phyloP scores from a whole-genome alignment of 2,113 vertebrate genomes.

The Arvicanthis niloticus region DNA sequence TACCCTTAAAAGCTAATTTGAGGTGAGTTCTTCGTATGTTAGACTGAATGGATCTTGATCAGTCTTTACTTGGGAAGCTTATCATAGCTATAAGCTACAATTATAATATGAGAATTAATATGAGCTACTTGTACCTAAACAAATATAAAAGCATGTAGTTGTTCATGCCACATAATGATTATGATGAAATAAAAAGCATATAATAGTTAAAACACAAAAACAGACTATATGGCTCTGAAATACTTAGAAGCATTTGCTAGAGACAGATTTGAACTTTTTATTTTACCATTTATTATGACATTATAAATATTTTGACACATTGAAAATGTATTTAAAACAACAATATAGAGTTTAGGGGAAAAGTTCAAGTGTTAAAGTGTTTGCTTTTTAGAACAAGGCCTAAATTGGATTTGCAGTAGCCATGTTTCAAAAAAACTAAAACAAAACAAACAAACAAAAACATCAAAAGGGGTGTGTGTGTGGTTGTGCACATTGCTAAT shows the following conservation, averaged over 20 bases:
- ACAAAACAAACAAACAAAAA: no score
- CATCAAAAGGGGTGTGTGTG: rapidly evolving
- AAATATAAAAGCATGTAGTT: neutral
- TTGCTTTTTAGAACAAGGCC: neutral
- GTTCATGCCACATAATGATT: neutral
- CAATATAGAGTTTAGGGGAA: no score
- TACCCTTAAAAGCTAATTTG: neutral
- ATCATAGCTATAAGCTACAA: neutral
- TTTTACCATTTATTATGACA: neutral
- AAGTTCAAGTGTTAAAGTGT: no score
- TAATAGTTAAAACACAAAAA: neutral
- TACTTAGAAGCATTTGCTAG: neutral
- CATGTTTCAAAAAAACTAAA: neutral
- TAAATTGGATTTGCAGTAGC: no score
- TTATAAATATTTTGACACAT: neutral
- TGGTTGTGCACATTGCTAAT: neutral
- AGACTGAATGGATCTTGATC: neutral
- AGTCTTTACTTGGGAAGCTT: neutral
- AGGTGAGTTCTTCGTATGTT: neutral
- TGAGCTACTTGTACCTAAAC: neutral
- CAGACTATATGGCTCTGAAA: neutral
- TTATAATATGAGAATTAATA: neutral
- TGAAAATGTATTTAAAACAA: neutral
- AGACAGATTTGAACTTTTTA: neutral
- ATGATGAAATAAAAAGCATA: neutral